Base-by-base conservation (phyloP, 2,113 vertebrate species). In the Hydrochoerus hydrochaeris region DNA sequence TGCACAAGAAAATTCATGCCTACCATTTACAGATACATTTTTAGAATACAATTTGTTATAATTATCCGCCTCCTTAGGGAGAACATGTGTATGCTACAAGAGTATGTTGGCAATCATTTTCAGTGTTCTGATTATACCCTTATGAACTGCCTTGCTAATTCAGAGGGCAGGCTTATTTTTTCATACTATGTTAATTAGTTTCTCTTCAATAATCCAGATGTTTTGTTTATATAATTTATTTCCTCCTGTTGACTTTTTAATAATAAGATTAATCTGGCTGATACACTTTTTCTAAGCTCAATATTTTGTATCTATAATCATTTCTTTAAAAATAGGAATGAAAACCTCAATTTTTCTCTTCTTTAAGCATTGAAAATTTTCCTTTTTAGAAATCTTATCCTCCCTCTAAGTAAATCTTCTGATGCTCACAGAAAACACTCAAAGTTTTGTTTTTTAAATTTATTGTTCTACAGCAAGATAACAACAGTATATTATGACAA, bases 41-140 rank as follows among this genome's bases (percentile, higher is more conserved):
- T 97, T 97, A 97, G 94, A 96, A 96, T 90, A 96, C 32, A 97
- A 57, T 97, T 97, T 97, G 88, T 92, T 96, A 49, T 97, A 97
- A 98, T 97, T 97, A 97, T 88, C 92, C 54, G 65, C 85, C 83
- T 94, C 95, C 95, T 96, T 93, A 54, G 95, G 87, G 90, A 95
- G 85, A 94, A 95, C 95, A 89, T 94, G 92, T 95, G 84, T 90
- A 93, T 65, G 44, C 86, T 77, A 78, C 49, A 81, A 96, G 67
- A 89, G 17, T 46, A n/a, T 91, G 87, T 78, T 57, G 41, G 91
- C 71, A 95, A 94, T 96, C 86, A 93, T 93, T 97, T 90, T 95
- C 81, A 94, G 83, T 83, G 26, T 87, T 97, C 65, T 96, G 94
- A 96, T 97, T 97, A 96, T 52, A 97, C 49, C 35, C 91, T 96